phyloP scores from a whole-genome alignment of 2,888 invertebrate species.

The Merodon equestris region DNA sequence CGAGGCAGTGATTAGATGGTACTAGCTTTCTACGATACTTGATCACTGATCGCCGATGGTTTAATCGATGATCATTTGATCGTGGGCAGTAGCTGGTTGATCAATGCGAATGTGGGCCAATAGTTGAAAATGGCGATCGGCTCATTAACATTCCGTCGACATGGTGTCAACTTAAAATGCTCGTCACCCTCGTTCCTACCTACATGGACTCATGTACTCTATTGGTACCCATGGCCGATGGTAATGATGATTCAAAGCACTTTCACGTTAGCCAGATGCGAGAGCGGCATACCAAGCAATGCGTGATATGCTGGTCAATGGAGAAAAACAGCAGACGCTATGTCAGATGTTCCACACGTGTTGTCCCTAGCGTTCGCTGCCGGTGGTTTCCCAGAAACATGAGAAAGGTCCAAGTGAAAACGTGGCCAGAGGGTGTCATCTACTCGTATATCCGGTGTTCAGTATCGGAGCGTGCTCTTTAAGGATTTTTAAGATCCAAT shows the following conservation, averaged over 20 bases:
- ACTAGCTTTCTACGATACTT: neutral
- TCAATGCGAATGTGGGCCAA: neutral
- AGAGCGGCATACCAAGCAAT: constrained; percentile 4
- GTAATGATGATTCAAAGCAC: constrained; percentile 49
- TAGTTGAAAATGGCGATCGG: neutral
- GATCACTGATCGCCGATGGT: neutral
- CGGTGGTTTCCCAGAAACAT: no score
- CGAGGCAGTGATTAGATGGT: neutral
- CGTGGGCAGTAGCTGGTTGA: neutral
- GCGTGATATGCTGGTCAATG: neutral
- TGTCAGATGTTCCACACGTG: no score
- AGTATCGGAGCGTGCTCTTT: no score
- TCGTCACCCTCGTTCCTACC: neutral
- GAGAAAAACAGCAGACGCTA: neutral
- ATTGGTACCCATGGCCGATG: constrained; percentile 8
- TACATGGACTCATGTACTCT: neutral
- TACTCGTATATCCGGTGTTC: no score
- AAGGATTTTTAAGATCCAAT: no score
- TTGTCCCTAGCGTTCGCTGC: no score
- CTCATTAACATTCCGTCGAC: neutral
- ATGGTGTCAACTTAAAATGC: no score
- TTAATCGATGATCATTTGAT: neutral
- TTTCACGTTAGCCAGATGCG: constrained; percentile 28
- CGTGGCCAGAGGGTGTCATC: no score
- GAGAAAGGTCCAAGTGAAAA: no score